Base-by-base conservation (phyloP, 2,113 vertebrate genomes). In the Phasianus colchicus region DNA sequence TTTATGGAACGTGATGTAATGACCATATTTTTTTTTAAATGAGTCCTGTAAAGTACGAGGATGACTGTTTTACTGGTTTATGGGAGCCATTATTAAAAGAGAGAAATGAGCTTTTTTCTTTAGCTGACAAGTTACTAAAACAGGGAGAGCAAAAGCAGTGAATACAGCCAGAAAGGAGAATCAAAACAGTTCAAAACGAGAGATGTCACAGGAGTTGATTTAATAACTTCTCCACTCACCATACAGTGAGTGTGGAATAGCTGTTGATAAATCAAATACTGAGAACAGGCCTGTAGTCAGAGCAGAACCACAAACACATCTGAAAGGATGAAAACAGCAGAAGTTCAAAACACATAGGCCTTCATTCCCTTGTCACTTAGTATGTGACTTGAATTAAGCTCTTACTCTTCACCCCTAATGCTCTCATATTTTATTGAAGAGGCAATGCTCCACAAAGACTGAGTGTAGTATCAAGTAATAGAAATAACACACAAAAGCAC, bases 361-460 rank as follows among this genome's bases (percentile, higher is more conserved):
- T 69, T 27, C 50, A 83, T 80, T 96, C 72, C 64, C 89, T 67
- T 73, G 60, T 55, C 91, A 92, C 86, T 94, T 29, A 48, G 83
- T 60, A 65, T 95, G 96, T 65, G 79, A 91, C 81, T 87, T 75
- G 93, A 92, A 94, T 98, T 84, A 88, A 88, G 92, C 92, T 75
- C 91, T 96, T 92, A 52, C 81, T 95, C 65, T 60, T 96, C 70
- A 52, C 47, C 76, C 45, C 30, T n/a, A 72, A 86, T 14, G 0
- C 58, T 93, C 94, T 95, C 83, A 42, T 96, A 86, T 93, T 97
- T 97, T 93, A 96, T 94, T 96, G 94, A 96, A 95, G 89, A 85
- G 48, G 52, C 75, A 86, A 9, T 91, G 40, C 76, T 92, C 52
- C 29, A 72, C n/a, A 71, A 89, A 79, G 12, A 38, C 71, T 69